phyloP scores from a whole-genome alignment of 2,888 invertebrate genomes.

The Cantharis flavilabris region DNA sequence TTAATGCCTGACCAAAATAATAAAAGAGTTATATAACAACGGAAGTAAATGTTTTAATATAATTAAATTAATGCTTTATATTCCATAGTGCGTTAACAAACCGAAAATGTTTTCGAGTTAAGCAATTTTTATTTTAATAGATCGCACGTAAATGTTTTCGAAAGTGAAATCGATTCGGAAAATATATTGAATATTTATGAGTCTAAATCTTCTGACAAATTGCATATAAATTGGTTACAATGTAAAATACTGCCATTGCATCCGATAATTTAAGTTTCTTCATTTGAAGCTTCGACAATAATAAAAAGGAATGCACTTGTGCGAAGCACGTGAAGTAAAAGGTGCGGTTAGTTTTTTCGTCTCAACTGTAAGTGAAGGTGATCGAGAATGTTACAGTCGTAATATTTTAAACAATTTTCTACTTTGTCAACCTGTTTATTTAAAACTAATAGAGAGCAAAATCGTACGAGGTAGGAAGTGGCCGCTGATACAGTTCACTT shows the following conservation, averaged over 20 bases:
- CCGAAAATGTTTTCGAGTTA: neutral
- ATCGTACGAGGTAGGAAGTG: slow-evolving; percentile 24
- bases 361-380: slow-evolving; percentile 39
- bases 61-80: neutral
- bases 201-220: neutral
- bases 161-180: slow-evolving; percentile 22
- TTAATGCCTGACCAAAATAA: neutral
- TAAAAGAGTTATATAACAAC: neutral
- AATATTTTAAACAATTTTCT: slow-evolving; percentile 25
- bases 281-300: neutral
- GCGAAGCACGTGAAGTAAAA: slow-evolving; percentile 19
- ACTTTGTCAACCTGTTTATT: slow-evolving; percentile 19
- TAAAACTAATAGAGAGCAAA: slow-evolving; percentile 13
- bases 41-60: neutral
- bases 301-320: slow-evolving; percentile 9
- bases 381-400: slow-evolving; percentile 39
- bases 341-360: slow-evolving; percentile 26
- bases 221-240: neutral
- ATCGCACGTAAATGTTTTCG: slow-evolving; percentile 23
- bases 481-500: slow-evolving; percentile 22
- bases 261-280: neutral
- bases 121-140: slow-evolving; percentile 17
- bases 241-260: neutral
- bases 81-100: neutral
- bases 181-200: slow-evolving; percentile 5